Base-by-base conservation (phyloP, 2,113 vertebrate species). In the Xiphorhynchus elegans region DNA sequence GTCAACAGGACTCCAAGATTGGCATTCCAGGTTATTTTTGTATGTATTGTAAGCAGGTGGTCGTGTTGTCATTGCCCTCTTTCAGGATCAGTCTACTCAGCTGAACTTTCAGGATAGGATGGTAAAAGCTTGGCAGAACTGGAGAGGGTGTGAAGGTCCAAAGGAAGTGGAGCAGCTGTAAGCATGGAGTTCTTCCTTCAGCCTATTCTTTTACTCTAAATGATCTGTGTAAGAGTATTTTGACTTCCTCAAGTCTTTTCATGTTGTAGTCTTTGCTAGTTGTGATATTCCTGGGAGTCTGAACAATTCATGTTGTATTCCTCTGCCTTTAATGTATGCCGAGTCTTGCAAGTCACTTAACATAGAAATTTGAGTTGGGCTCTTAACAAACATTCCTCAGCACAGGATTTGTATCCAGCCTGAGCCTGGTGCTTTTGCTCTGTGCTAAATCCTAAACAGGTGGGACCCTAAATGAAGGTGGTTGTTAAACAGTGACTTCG, bases 1-100 rank as follows among this genome's bases (percentile, higher is more conserved):
- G 89, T 95, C 73, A 78, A 8, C 56, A 52, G 66, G 80, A 35
- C 55, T 47, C 64, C 60, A 13, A 16, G 73, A 52, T 75, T 52
- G 64, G 40, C 64, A 25, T 93, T 70, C 68, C 68, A n/a, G 64
- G 72, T 86, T 95, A 68, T 95, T 63, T 92, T 87, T 90, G 64
- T 88, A 18, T 59, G 28, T 44, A 35, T 72, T 90, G 73, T 84
- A 37, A 87, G 84, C 89, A 91, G 88, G 89, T 92, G 91, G 64
- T 26, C 39, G 64, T 84, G 94, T 92, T 85, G 68, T 92, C 69
- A 58, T 63, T 84, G 24, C 69, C 55, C 40, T 56, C 64, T 89
- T 87, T 82, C 87, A 78, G 68, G 64, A 67, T 92, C 80, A 70
- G 46, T 49, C 85, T 46, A 1, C 74, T 59, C 11, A 6, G 82